Base-by-base conservation (phyloP, 1,140 invertebrate species). In the Drosophila obscura region DNA sequence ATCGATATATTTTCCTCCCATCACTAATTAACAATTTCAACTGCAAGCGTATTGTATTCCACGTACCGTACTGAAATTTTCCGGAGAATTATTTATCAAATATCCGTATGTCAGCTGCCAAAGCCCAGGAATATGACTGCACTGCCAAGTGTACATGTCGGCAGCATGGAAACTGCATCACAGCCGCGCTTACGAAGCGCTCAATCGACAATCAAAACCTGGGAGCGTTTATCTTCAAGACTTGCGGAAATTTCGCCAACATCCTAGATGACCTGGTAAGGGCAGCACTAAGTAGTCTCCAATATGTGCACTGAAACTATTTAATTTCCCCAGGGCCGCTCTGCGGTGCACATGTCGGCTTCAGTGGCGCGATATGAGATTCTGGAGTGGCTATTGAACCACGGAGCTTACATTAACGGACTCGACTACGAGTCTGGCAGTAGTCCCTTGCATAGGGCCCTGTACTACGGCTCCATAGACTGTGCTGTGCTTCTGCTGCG, bases 401-500 rank as follows among this genome's bases (percentile, higher is more conserved):
- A 91, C 13, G 92, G 94, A 44, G 92, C 93, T 2, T 93, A 94
- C 77, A 87, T 95, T 2, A 94, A 94, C 81, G 81, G 83, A 0
- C 94, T 93, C 72, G 95, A 96, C 85, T 73, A 58, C 11, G 95
- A 96, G 87, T 95, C 95, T 35, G 94, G 94, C 0, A 95, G 94
- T 91, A 95, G 95, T 51, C 92, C 95, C 0, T 81, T 96, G n/a
- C 96, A 96, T 83, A 91, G 95, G 55, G 94, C 95, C 48, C 77
- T 96, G 5, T 96, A 94, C 90, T 95, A 95, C 92, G 95, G 95
- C 7, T 94, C 95, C 66, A 92, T 96, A 39, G 90, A 94, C 59
- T 92, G 93, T 24, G 94, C 94, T 15, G 92, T 94, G 52, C 76
- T 93, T 11, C 85, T 96, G 16, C 92, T 95, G 9, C 92, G 94